Percentiles rank a stretch among this genome's conserved stretches.
These are phyloP conservation scores for Sitta europaea DNA, from an alignment of 2,113 vertebrate species.

Conservation along the genomic window DNA sequence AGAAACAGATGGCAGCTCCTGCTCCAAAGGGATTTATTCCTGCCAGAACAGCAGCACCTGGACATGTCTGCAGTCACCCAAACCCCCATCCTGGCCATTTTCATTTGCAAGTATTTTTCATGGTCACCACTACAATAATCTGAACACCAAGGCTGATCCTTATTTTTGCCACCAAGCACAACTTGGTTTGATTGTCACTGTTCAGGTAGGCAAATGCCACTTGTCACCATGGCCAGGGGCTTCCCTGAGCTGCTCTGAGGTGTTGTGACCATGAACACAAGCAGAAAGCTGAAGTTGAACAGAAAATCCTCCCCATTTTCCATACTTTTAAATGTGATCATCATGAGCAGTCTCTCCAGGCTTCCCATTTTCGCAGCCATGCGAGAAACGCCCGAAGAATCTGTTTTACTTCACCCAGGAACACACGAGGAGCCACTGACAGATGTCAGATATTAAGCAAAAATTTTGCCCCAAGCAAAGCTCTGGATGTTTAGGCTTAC, in stretches of 20 bases:
- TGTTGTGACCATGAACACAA: not conserved
- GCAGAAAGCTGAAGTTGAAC: not conserved
- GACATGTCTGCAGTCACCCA: not conserved
- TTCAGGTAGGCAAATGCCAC: not conserved
- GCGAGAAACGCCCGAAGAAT: not conserved
- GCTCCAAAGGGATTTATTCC: not conserved
- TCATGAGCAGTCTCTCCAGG: not conserved
- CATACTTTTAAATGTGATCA: not conserved
- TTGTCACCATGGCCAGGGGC: accelerated
- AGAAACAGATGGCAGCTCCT: not conserved
- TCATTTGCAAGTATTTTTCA: not conserved
- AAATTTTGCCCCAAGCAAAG: slow-evolving; percentile 13
- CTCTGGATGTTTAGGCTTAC: not conserved
- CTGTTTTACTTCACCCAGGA: not conserved
- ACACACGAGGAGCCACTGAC: not conserved
- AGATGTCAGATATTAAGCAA: slow-evolving; percentile 43
- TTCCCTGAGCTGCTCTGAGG: not conserved
- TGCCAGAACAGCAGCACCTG: not conserved
- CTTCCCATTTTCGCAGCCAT: not conserved
- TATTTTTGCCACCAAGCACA: not conserved
- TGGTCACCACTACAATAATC: not conserved
- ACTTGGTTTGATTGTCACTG: not conserved
- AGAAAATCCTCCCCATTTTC: not conserved
- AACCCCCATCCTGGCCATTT: not conserved
- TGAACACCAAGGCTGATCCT: not conserved